These are phyloP conservation scores for Suncus etruscus DNA, from an alignment of 2,113 vertebrate genomes.

Conservation along the genomic window DNA sequence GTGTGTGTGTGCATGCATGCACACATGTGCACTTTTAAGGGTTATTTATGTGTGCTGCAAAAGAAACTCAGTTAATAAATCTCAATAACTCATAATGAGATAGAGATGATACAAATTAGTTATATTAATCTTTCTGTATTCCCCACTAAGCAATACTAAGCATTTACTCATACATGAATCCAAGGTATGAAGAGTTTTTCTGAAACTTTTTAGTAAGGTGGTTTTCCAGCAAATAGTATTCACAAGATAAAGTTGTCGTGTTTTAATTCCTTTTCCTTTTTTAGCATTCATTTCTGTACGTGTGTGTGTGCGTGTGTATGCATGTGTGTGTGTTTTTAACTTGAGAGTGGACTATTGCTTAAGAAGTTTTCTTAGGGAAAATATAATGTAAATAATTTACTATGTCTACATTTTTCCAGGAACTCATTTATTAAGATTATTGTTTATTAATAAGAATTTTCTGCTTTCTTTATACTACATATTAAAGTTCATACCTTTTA, in stretches of 20 bases:
- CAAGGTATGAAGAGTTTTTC: constrained; percentile 78
- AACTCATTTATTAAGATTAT: constrained; percentile 82
- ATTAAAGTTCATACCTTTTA: constrained; percentile 83
- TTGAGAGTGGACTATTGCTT: constrained; percentile 85
- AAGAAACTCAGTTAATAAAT: constrained; percentile 81
- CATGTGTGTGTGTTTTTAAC: constrained; percentile 77
- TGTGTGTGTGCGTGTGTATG: neutral
- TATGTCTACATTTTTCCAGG: constrained; percentile 84
- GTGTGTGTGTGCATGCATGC: constrained; percentile 60
- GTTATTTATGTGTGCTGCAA: constrained; percentile 85
- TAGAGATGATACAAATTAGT: constrained; percentile 77
- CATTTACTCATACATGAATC: constrained; percentile 73
- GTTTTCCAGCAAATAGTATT: constrained; percentile 83
- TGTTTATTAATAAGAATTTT: constrained; percentile 82
- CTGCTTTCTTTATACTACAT: constrained; percentile 82
- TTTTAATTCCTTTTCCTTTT: constrained; percentile 79
- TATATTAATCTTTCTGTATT: constrained; percentile 75
- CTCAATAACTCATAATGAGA: constrained; percentile 71
- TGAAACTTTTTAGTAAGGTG: constrained; percentile 77
- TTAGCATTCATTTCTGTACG: constrained; percentile 70
- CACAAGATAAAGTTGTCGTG: constrained; percentile 79
- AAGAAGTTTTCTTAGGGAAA: constrained; percentile 85
- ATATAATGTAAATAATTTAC: constrained; percentile 87
- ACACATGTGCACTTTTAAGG: constrained; percentile 85
- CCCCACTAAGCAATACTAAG: constrained; percentile 70